Evolutionary conservation across 2,888 invertebrate species (phyloP), one percentile per base, ranked within the genome.

Genomic region (Spatulosminthurus flaviceps): DNA sequence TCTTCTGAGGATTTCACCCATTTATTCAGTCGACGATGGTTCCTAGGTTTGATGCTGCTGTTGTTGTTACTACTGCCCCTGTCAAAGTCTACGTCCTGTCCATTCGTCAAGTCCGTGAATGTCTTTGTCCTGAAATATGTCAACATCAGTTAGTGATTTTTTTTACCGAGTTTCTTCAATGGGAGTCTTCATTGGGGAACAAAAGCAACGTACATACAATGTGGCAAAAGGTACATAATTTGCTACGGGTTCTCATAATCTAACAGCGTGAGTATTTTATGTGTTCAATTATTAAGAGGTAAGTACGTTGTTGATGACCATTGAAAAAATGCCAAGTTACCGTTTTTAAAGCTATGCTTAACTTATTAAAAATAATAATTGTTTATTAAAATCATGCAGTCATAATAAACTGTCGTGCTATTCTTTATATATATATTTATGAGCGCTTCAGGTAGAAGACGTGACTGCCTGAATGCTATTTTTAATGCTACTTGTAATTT

Each of bases 41-140:
- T 69, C 34, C 80, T 71, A 70, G 42, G 78, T 69, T 51, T 70
- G 66, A n/a, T 64, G 77, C 29, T 73, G 69, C 21, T 75, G 78
- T 66, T 75, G 78, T 66, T 77, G 79, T 73, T 61, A 60, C 24
- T 24, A 26, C 19, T 66, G 71, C 60, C 72, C 76, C 66, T 80
- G 79, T 80, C 77, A 79, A 77, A 78, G 83, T 84, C 83, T 80
- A 80, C 78, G 80, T 79, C 80, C 81, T 70, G 79, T 82, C 80
- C 81, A 80, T 74, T 77, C 81, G 78, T 80, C 83, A 84, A 80
- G 61, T 70, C 82, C 78, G 80, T 83, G 69, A 77, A 83, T 81
- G 83, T 84, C 82, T 82, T 82, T 82, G 82, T 84, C 82, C 84
- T 84, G 82, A 81, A 71, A 79, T n/a, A 70, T 83, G 83, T 82